A percentile compares a stretch with the other conserved stretches of the same genome.
Conservation (phyloP, 2,797 vertebrate species). For the Hoplostethus atlanticus region DNA sequence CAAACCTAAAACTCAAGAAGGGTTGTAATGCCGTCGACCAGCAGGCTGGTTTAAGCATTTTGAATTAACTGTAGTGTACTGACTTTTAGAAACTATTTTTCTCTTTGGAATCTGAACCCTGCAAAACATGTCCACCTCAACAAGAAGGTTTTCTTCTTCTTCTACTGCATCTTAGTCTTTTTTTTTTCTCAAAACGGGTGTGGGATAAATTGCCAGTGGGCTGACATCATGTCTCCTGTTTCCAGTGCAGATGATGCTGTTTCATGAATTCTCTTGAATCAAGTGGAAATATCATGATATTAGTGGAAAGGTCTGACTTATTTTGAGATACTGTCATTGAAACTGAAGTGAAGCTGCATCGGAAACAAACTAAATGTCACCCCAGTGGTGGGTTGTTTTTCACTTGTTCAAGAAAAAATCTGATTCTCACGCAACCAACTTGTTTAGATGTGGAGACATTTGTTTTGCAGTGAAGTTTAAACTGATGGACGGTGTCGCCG, state of each 20-base stretch:
- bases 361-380: neutral
- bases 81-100: conserved; percentile 9
- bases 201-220: neutral
- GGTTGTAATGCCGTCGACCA: conserved; percentile 37
- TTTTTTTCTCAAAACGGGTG: neutral
- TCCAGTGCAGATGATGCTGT: neutral
- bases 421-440: neutral
- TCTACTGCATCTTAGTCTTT: conserved; percentile 32
- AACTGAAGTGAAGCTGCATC: neutral
- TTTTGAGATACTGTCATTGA: neutral
- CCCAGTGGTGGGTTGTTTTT: neutral
- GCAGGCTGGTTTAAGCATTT: conserved; percentile 71
- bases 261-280: neutral
- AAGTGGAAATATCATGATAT: neutral
- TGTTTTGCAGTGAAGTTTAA: neutral
- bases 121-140: conserved; percentile 1
- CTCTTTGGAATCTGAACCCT: conserved; percentile 12
- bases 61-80: conserved; percentile 1
- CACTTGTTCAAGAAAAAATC: conserved; percentile 8
- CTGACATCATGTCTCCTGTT: neutral
- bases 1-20: conserved; percentile 3
- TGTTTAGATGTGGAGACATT: neutral
- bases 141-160: neutral
- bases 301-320: neutral
- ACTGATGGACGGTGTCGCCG: too few species aligned